phyloP scores from a whole-genome alignment of 2,888 invertebrate species.

The Eupithecia subfuscata region DNA sequence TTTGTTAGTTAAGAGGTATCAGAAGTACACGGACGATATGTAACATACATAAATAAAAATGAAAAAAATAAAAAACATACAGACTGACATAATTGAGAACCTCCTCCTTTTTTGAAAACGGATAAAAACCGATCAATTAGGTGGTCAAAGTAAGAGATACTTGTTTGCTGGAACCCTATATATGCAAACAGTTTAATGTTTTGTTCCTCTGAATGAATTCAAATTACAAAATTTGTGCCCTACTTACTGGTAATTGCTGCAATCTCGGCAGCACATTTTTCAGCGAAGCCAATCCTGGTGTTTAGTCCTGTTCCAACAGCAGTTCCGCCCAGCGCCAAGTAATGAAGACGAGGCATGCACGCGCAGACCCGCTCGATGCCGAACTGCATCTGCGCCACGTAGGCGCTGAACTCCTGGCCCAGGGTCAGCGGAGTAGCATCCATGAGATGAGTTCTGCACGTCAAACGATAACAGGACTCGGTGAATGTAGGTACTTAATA shows the following conservation, averaged over 20 bases:
- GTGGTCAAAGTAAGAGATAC: too few relatives aligned
- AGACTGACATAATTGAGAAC: too few relatives aligned
- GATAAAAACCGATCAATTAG: too few relatives aligned
- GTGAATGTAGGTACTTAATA: background rate
- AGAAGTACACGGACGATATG: too few relatives aligned
- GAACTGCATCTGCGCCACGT: slow-evolving; percentile 93
- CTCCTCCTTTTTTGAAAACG: too few relatives aligned
- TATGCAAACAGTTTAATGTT: too few relatives aligned
- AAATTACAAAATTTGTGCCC: too few relatives aligned
- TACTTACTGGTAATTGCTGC: slow-evolving; percentile 87
- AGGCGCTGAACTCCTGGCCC: slow-evolving; percentile 99
- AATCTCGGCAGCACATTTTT: slow-evolving; percentile 94
- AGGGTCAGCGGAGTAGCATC: slow-evolving; percentile 98
- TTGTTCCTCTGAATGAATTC: too few relatives aligned
- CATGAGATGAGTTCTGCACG: slow-evolving; percentile 89
- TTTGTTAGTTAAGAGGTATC: too few relatives aligned
- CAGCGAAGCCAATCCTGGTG: slow-evolving; percentile 97
- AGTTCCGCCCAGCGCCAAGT: slow-evolving; percentile 97
- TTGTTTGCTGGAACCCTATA: too few relatives aligned
- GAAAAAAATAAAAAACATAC: too few relatives aligned
- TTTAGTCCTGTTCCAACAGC: slow-evolving; percentile 99
- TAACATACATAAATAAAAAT: too few relatives aligned
- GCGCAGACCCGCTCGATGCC: slow-evolving; percentile 92
- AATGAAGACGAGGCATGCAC: slow-evolving; percentile 93
- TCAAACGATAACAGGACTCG: background rate